Base-by-base conservation (phyloP, 1,140 invertebrate genomes). In the Callitettix versicolor region DNA sequence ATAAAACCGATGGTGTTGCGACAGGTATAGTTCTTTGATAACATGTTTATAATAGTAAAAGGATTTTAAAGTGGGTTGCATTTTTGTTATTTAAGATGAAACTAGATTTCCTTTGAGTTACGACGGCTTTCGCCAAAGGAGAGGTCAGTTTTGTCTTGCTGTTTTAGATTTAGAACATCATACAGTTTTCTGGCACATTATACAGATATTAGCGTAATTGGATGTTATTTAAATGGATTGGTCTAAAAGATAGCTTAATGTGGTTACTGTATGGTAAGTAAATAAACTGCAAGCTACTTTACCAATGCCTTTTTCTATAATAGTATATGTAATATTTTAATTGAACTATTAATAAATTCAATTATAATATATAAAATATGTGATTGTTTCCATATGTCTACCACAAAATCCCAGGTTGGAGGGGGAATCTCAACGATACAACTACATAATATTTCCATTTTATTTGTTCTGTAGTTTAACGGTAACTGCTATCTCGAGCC, bases 41-140 rank as follows among this genome's bases (percentile, higher is more conserved):
- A 36, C 36, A 18, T 38, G 34, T 20, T 24, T 26, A 7, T 51
- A 3, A 36, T 51, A 51, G 48, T 51, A 51, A 51, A 51, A 51
- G 48, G 48, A 36, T 26, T 15, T 34, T 51, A 51, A 51, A 51
- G 48, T 51, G 48, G 48, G 33, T 51, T 51, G 48, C 48, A 51
- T 51, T 17, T 24, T 38, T 51, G 36, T 36, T 51, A 36, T n/a
- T n/a, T 36, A 51, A 51, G 34, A 30, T 51, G 21, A 51, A 34
- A 51, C 34, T 51, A 51, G 26, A 30, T 30, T 30, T 30, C 26
- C 26, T 30, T 30, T 30, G 26, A 30, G 26, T 30, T 30, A 9
- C 26, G 26, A 30, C 26, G 26, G 9, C 26, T 30, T 30, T 30
- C 26, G 26, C 26, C 26, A 30, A 30, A 30, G 26, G 26, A 30